Conservation (phyloP, 2,888 invertebrate genomes). For the Amblyjoppa proteus region DNA sequence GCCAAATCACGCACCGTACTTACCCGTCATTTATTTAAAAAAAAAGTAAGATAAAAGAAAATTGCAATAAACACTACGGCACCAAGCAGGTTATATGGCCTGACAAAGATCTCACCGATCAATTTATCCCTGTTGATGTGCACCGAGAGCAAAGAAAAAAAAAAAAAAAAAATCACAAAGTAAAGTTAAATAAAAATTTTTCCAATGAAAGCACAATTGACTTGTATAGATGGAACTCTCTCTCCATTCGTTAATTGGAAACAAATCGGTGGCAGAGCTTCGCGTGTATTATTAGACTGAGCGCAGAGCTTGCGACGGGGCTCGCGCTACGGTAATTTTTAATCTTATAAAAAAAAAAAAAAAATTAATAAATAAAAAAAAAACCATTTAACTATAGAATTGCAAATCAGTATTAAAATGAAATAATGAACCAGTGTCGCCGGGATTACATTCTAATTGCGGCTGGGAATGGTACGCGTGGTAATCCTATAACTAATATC, state of each 20-base stretch:
- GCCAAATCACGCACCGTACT: conserved; percentile 69
- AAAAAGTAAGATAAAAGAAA: neutral
- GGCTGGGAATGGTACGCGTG: conserved; percentile 47
- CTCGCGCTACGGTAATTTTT: conserved; percentile 61
- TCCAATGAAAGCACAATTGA: conserved; percentile 43
- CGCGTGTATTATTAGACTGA: conserved; percentile 68
- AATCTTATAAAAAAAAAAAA: conserved; percentile 50
- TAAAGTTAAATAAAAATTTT: conserved; percentile 9
- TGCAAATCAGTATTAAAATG: conserved; percentile 69
- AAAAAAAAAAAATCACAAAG: conserved; percentile 8
- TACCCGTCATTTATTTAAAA: conserved; percentile 54
- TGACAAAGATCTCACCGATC: conserved; percentile 21
- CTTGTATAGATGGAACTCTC: conserved; percentile 26
- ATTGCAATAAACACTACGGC: conserved; percentile 47
- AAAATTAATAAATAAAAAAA: conserved; percentile 22
- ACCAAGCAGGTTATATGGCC: conserved; percentile 7
- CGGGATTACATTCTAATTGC: conserved; percentile 59
- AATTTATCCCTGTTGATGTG: conserved; percentile 22
- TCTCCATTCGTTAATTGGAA: conserved; percentile 40
- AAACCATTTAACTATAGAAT: conserved; percentile 58
- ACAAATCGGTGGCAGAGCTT: conserved; percentile 69
- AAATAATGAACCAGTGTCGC: conserved; percentile 46
- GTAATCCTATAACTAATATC: conserved; percentile 58
- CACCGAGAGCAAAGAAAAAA: conserved; percentile 34
- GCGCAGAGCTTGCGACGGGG: conserved; percentile 56